Evolutionary conservation across 1,140 invertebrate genomes (phyloP).

Genomic region (Nasonia vitripennis): DNA sequence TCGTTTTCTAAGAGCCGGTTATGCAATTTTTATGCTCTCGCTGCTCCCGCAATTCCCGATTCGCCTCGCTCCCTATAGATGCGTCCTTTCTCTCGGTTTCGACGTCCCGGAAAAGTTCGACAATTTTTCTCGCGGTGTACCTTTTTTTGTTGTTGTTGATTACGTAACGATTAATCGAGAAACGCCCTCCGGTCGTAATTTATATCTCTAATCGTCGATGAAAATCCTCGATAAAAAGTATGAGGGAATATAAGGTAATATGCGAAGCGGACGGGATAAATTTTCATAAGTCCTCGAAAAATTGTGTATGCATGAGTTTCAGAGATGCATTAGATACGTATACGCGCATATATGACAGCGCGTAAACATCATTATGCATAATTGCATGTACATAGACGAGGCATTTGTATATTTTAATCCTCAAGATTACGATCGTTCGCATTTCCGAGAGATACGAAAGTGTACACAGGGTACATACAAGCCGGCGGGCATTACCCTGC

Average conservation of each 20-base stretch:
- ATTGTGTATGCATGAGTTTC: slow-evolving; percentile 46
- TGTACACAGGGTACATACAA: neutral
- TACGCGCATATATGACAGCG: slow-evolving; percentile 33
- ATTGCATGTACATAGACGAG: slow-evolving; percentile 37
- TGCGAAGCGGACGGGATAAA: neutral
- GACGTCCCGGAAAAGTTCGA: neutral
- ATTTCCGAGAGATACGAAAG: slow-evolving; percentile 38
- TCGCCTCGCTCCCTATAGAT: slow-evolving; percentile 20
- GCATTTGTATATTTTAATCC: slow-evolving; percentile 51
- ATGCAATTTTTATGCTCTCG: slow-evolving; percentile 72
- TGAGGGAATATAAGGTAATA: neutral
- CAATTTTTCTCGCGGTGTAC: no score
- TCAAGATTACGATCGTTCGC: slow-evolving; percentile 34
- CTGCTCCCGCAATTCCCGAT: neutral
- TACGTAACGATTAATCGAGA: no score
- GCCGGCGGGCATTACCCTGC: neutral
- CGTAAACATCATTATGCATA: slow-evolving; percentile 52
- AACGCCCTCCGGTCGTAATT: no score
- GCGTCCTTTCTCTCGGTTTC: neutral
- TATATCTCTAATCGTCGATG: no score
- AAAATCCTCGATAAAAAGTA: neutral
- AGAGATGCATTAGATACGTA: slow-evolving; percentile 46
- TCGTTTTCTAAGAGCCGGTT: slow-evolving; percentile 73
- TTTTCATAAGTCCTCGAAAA: slow-evolving; percentile 34
- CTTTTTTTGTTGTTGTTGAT: no score